phyloP scores from a whole-genome alignment of 2,797 vertebrate genomes.

The Nyctibius grandis region DNA sequence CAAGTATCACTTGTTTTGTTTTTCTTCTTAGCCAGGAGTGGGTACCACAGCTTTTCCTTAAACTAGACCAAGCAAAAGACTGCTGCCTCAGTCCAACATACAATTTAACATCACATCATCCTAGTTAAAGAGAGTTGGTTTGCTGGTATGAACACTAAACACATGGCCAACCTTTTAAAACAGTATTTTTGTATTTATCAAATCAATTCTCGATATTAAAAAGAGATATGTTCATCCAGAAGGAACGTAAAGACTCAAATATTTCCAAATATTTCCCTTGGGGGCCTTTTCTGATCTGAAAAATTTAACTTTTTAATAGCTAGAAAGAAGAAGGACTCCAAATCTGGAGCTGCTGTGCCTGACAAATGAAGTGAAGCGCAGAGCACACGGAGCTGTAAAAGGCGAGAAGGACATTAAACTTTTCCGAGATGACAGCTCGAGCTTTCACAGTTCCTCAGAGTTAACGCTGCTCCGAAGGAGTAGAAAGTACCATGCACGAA shows the following conservation, averaged over 20 bases:
- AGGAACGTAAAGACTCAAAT: background rate
- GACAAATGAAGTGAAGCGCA: background rate
- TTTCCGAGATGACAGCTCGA: background rate
- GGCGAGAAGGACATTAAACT: background rate
- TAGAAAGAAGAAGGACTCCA: background rate
- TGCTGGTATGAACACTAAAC: background rate
- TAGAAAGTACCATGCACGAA: background rate
- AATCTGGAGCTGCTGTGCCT: background rate
- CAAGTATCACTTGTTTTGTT: background rate
- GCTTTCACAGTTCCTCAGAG: background rate
- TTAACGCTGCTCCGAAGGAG: background rate
- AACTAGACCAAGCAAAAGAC: background rate
- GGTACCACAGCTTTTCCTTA: background rate
- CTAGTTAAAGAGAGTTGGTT: background rate
- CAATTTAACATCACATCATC: background rate
- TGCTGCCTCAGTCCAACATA: background rate
- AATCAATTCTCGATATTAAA: background rate
- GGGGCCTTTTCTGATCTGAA: background rate
- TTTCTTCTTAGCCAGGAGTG: background rate
- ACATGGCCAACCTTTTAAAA: background rate
- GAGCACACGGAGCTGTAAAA: background rate
- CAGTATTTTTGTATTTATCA: background rate
- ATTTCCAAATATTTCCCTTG: background rate
- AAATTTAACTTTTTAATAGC: background rate
- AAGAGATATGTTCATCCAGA: background rate